A percentile compares a stretch with the other conserved stretches of the same genome.
Conservation (phyloP, 2,113 vertebrate genomes). For the Larimichthys polyactis region DNA sequence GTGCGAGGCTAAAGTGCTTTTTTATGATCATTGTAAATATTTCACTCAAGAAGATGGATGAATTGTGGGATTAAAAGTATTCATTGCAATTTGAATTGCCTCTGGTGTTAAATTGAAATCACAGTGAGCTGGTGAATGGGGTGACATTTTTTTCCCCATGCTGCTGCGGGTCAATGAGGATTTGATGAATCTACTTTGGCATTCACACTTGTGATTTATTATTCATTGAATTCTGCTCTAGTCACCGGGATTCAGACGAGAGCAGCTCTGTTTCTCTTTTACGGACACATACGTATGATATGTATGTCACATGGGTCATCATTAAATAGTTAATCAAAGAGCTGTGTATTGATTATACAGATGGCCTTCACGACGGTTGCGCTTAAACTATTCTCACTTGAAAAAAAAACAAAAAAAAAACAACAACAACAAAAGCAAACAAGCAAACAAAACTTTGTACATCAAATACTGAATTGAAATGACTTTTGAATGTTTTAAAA, state of each 20-base stretch:
- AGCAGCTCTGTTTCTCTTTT: background rate
- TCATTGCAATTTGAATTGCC: conserved; percentile 41
- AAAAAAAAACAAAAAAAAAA: no score
- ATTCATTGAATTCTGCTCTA: conserved; percentile 62
- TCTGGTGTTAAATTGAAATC: conserved; percentile 51
- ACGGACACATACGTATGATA: background rate
- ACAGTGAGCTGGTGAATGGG: conserved; percentile 33
- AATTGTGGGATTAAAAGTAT: conserved; percentile 35
- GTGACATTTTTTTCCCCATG: conserved; percentile 25
- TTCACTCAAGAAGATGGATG: conserved; percentile 50
- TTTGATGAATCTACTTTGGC: conserved; percentile 65
- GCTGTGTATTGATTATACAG: background rate
- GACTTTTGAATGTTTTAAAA: no score
- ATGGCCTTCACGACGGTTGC: background rate
- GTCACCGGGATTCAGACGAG: conserved; percentile 27
- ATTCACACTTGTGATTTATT: conserved; percentile 63
- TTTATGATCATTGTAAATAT: conserved; percentile 60
- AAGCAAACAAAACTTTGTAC: background rate
- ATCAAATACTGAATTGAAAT: background rate
- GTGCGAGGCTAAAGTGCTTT: conserved; percentile 21
- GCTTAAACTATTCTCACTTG: background rate
- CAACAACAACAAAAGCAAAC: background rate
- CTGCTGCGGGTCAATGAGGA: conserved; percentile 49
- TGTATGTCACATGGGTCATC: background rate
- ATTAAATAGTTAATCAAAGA: conserved; percentile 20